These are phyloP conservation scores for Frankliniella fusca DNA, from an alignment of 2,888 invertebrate species.

Conservation along the genomic window DNA sequence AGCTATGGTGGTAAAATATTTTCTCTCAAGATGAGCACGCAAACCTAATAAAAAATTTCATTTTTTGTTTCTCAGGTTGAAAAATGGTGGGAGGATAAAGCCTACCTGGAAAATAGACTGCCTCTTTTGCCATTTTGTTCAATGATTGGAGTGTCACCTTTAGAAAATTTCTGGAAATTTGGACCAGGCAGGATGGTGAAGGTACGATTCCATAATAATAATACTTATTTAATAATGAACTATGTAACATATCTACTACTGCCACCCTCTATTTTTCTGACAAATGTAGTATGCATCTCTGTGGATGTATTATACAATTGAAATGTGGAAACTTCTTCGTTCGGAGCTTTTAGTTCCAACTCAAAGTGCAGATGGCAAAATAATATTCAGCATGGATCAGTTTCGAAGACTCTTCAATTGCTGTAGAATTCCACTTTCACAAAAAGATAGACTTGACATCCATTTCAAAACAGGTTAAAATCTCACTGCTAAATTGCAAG, in stretches of 20 bases:
- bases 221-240: background rate
- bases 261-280: background rate
- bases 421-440: constrained; percentile 49
- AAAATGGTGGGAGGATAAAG: constrained; percentile 57
- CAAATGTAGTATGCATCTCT: constrained; percentile 43
- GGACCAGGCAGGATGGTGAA: constrained; percentile 34
- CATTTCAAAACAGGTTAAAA: constrained; percentile 49
- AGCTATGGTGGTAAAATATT: background rate
- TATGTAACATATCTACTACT: background rate
- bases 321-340: constrained; percentile 52
- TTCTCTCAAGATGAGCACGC: background rate
- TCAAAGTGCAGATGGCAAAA: constrained; percentile 45
- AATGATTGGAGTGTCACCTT: constrained; percentile 47
- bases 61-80: constrained; percentile 43
- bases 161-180: constrained; percentile 33
- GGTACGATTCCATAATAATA: constrained; percentile 28
- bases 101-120: constrained; percentile 51
- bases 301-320: constrained; percentile 44
- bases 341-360: constrained; percentile 47
- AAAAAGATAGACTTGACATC: constrained; percentile 47
- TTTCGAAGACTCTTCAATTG: constrained; percentile 54
- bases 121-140: constrained; percentile 53
- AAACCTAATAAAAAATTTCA: background rate
- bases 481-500: background rate
- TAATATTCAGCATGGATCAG: constrained; percentile 50